Percentiles rank a stretch among this genome's conserved stretches.
phyloP scores from a whole-genome alignment of 1,140 invertebrate genomes.

The Bombus pyrosoma region DNA sequence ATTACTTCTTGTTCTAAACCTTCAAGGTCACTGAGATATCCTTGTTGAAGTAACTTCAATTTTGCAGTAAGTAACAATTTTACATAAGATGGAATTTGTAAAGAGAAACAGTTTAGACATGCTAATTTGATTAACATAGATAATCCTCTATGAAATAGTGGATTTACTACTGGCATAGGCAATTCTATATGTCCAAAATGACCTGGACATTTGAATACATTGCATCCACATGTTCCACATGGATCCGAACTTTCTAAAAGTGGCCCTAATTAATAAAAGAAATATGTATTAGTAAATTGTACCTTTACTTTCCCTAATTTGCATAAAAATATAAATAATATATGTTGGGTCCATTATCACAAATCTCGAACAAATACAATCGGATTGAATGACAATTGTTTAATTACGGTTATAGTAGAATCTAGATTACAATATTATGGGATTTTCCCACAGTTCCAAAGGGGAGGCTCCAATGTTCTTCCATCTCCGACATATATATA shows the following conservation, averaged over 20 bases:
- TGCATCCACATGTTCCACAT: constrained; percentile 92
- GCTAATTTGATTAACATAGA: constrained; percentile 86
- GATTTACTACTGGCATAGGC: constrained; percentile 96
- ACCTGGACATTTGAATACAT: constrained; percentile 90
- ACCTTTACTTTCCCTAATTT: background rate
- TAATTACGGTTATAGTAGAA: no score
- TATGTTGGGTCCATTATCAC: no score
- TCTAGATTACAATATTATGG: no score
- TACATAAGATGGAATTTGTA: constrained; percentile 87
- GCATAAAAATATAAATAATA: constrained; percentile 28
- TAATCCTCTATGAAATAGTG: constrained; percentile 92
- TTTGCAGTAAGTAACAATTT: constrained; percentile 88
- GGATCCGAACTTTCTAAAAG: constrained; percentile 85
- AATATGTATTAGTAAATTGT: constrained; percentile 6
- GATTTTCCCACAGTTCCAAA: no score
- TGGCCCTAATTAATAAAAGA: constrained; percentile 81
- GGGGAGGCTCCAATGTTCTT: no score
- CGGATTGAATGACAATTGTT: no score
- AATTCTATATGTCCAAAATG: constrained; percentile 98
- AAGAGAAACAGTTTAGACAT: constrained; percentile 88
- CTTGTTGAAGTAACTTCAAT: constrained; percentile 89
- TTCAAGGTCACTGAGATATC: constrained; percentile 88
- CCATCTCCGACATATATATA: no score
- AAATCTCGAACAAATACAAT: no score
- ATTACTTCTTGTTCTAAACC: constrained; percentile 84